Percentiles rank a stretch among this genome's conserved stretches.
Conservation (phyloP, 1,140 invertebrate species). For the Ceratina calcarata region DNA sequence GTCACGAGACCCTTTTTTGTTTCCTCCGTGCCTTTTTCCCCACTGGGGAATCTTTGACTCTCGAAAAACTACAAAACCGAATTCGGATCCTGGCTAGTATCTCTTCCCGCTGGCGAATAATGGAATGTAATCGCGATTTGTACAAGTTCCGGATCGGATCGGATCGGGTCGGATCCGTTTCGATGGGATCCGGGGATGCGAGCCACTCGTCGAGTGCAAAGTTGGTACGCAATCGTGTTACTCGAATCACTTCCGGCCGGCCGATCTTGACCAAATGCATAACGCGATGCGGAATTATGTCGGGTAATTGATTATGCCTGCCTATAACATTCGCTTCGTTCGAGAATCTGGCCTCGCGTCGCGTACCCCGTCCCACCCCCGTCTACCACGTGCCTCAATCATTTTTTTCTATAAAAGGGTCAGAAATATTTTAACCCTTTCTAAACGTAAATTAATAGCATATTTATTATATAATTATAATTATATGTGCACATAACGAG, state of each 20-base stretch:
- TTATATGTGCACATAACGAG: too few species aligned
- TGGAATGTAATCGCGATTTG: conserved; percentile 45
- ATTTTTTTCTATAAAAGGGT: not conserved
- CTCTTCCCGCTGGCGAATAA: not conserved
- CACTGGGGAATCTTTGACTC: not conserved
- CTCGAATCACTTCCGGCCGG: conserved; percentile 74
- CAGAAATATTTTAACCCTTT: not conserved
- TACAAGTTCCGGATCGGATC: conserved; percentile 27
- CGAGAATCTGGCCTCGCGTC: conserved; percentile 42
- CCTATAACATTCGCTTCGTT: conserved; percentile 69
- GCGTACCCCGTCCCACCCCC: conserved; percentile 20
- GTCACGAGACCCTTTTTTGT: not conserved
- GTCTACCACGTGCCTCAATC: not conserved
- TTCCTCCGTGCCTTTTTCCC: not conserved
- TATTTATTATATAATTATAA: too few species aligned
- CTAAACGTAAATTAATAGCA: not conserved
- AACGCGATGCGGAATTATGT: conserved; percentile 68
- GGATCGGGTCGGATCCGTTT: too few species aligned
- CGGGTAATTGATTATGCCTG: conserved; percentile 74
- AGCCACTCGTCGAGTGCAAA: conserved; percentile 68
- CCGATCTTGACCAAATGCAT: conserved; percentile 66
- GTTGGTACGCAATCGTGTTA: conserved; percentile 78
- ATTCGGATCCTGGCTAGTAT: not conserved
- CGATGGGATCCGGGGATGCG: conserved; percentile 4
- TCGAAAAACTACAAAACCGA: not conserved